Percentiles rank a stretch among this genome's conserved stretches.
These are phyloP conservation scores for Myioborus melanocephalus DNA, from an alignment of 2,797 vertebrate species.

Conservation along the genomic window DNA sequence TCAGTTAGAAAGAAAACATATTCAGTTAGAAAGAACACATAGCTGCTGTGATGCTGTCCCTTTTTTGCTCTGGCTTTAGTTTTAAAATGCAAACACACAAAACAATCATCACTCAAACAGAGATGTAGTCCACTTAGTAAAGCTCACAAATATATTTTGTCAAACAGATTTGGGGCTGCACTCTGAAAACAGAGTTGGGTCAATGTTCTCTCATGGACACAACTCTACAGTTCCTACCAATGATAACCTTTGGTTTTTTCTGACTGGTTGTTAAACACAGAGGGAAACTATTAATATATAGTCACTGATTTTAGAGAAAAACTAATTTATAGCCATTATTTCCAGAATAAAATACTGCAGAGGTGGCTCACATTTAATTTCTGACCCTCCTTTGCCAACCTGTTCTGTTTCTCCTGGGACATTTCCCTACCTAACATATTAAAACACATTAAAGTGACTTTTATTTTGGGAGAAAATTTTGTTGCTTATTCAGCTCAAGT, in stretches of 20 bases:
- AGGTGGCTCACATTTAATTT: background rate
- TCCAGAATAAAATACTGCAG: background rate
- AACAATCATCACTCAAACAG: background rate
- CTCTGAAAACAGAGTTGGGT: conserved; percentile 21
- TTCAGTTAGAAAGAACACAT: background rate
- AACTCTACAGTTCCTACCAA: background rate
- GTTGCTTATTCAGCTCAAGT: background rate
- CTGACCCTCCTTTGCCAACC: background rate
- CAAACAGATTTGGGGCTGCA: background rate
- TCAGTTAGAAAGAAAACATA: background rate
- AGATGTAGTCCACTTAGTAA: background rate
- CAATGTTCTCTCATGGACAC: background rate
- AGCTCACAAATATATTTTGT: background rate
- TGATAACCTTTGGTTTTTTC: background rate
- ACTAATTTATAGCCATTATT: background rate
- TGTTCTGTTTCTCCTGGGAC: background rate
- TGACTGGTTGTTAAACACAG: background rate
- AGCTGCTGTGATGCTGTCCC: background rate
- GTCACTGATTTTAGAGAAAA: background rate
- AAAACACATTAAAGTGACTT: background rate
- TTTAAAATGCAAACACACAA: background rate
- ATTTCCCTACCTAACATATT: background rate
- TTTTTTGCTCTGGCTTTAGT: background rate
- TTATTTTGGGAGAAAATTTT: background rate
- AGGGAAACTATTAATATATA: background rate